These are phyloP conservation scores for Typhlichthys eigenmanni DNA, from an alignment of 2,797 vertebrate species.

Conservation along the genomic window DNA sequence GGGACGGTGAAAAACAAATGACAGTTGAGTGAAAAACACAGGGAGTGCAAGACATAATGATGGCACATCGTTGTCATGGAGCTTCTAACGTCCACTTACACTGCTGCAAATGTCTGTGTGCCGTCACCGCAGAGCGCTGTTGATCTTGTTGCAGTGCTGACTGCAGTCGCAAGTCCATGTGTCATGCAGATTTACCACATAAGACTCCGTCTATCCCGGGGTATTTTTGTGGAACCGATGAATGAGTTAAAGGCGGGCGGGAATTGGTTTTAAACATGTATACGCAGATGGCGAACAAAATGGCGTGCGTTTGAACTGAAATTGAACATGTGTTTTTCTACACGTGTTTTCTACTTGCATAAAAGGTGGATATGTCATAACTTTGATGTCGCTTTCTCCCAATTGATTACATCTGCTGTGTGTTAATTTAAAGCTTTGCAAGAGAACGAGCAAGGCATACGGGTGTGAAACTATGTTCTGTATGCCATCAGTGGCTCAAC, in stretches of 20 bases:
- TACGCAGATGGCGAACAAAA: constrained; percentile 40
- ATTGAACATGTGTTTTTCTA: constrained; percentile 1
- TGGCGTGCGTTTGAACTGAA: constrained; percentile 6
- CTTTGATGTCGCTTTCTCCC: constrained; percentile 23
- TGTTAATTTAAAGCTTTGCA: constrained; percentile 42
- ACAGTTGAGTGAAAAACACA: constrained; percentile 57
- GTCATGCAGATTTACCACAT: constrained; percentile 33
- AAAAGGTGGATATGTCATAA: constrained; percentile 23
- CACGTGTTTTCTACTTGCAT: constrained; percentile 21
- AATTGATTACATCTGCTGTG: constrained; percentile 43
- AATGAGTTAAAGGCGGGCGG: constrained; percentile 34
- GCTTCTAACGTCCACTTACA: constrained; percentile 13
- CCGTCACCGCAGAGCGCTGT: constrained; percentile 63
- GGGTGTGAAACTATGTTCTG: constrained; percentile 53
- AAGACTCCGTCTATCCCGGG: constrained; percentile 41
- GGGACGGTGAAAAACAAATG: constrained; percentile 59
- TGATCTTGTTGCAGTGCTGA: constrained; percentile 58
- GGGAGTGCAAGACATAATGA: constrained; percentile 26
- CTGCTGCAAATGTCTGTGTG: constrained; percentile 37
- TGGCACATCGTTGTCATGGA: constrained; percentile 26
- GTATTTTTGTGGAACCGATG: constrained; percentile 51
- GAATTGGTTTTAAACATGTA: constrained; percentile 32
- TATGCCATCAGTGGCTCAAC: no score
- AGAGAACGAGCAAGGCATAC: constrained; percentile 46
- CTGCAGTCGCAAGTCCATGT: constrained; percentile 62